Base-by-base conservation (phyloP, 2,113 vertebrate species). In the Nesospiza acunhae region DNA sequence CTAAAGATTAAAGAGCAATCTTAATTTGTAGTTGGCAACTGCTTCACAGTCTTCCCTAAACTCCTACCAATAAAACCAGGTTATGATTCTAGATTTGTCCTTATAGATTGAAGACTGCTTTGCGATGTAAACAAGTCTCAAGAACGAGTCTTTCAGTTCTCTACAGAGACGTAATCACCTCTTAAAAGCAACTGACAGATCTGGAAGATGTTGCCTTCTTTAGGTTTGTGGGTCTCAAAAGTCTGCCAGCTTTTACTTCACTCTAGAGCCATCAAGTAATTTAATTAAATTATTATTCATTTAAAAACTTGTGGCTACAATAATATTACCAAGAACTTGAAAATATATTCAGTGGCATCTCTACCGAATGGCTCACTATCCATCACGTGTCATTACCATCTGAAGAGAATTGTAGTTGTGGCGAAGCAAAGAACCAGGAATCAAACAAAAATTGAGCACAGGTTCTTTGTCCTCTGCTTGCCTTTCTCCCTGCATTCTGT, bases 1-100 rank as follows among this genome's bases (percentile, higher is more conserved):
- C 23, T 86, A 53, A 77, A 95, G 91, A 74, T 87, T 89, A 94
- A 94, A 88, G 28, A 90, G 33, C 56, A 93, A 72, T 53, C 44
- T 95, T 91, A 84, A 94, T 85, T 90, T 85, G 59, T 92, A 90
- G 37, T 49, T 85, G 67, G 78, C 87, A 94, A 66, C 35, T 0
- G 0, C 60, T 84, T 88, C 83, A 91, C 13, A 70, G 88, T 59
- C 93, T 80, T 90, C 64, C 76, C 59, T 74, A 49, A 77, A 83
- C 44, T 84, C 30, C 74, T 70, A 74, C 52, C 49, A 42, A 60
- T 42, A 76, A 68, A 88, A 89, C 21, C 24, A 90, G 56, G 42
- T 86, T 80, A 84, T 44, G 47, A 90, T 88, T 91, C 47, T 52
- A 90, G 72, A 80, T 90, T 70, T 83, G 72, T 86, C 72, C 47